Base-by-base conservation (phyloP, 2,888 invertebrate genomes). In the Caenorhabditis japonica region DNA sequence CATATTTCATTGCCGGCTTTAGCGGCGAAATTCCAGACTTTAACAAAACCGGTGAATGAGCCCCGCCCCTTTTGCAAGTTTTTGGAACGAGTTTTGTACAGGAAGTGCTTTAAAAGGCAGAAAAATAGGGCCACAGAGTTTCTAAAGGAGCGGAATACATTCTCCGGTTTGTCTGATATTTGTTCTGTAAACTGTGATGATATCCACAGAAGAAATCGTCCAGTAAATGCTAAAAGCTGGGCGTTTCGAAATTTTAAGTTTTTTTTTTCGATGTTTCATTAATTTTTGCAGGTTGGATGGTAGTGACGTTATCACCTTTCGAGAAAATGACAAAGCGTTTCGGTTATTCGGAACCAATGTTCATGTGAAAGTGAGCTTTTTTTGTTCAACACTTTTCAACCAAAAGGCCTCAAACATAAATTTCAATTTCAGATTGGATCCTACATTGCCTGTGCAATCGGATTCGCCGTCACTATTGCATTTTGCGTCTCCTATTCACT, bases 321-420 rank as follows among this genome's bases (percentile, higher is more conserved):
- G 79, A 8, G 81, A 81, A 46, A 81, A 81, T 33, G 81, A 81
- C 52, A 73, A 75, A 17, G 74, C 61, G 3, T 81, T 81, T 30
- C 62, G 81, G 7, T 46, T 81, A n/a, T 81, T 81, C 19, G 71
- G 77, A 3, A 77, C 81, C 3, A 80, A 80, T 62, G 79, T 80
- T 38, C 81, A 79, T 58, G 79, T 79, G 17, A 81, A 81, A 55
- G 77, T 79, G 19, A 17, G 64, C 30, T 30, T 30, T 30, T 30
- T 30, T 30, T 10, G 10, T 30, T 30, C 30, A 30, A 30, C 30
- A 30, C 30, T 30, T 10, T 34, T 44, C 21, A 21, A 10, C n/a
- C 21, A 13, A 46, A 39, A 46, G 19, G 5, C 19, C 5, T 23
- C 5, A 49, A 8, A 47, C 23, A 23, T 12, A 36, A 59, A 47